These are phyloP conservation scores for Silurus lanzhouensis DNA, from an alignment of 2,797 vertebrate genomes.

Conservation along the genomic window DNA sequence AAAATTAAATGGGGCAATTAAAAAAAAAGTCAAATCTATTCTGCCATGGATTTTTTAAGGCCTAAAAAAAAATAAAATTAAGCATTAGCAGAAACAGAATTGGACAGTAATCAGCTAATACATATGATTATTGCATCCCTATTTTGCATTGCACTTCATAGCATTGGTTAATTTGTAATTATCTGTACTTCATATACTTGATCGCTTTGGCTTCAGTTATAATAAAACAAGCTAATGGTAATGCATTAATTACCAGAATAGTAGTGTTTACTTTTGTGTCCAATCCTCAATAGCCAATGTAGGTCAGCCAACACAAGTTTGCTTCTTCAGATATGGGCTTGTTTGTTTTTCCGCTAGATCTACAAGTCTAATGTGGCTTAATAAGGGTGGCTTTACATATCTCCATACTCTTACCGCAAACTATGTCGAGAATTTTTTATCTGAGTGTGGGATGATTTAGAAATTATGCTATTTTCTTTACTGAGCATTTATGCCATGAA, in stretches of 20 bases:
- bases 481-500: background rate
- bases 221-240: background rate
- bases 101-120: background rate
- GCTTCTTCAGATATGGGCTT: background rate
- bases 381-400: background rate
- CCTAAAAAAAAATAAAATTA: background rate
- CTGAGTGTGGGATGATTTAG: background rate
- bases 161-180: background rate
- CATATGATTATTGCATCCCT: background rate
- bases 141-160: background rate
- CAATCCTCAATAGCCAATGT: background rate
- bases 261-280: background rate
- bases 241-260: background rate
- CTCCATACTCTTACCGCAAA: background rate
- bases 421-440: background rate
- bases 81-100: background rate
- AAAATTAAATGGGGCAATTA: too few relatives aligned
- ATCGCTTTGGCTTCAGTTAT: background rate
- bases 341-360: background rate
- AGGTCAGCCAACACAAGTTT: background rate
- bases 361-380: background rate
- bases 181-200: background rate
- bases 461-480: background rate
- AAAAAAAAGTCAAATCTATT: too few relatives aligned
- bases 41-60: too few relatives aligned